Base-by-base conservation (phyloP, 2,888 invertebrate species). In the Sinotaia quadrata region DNA sequence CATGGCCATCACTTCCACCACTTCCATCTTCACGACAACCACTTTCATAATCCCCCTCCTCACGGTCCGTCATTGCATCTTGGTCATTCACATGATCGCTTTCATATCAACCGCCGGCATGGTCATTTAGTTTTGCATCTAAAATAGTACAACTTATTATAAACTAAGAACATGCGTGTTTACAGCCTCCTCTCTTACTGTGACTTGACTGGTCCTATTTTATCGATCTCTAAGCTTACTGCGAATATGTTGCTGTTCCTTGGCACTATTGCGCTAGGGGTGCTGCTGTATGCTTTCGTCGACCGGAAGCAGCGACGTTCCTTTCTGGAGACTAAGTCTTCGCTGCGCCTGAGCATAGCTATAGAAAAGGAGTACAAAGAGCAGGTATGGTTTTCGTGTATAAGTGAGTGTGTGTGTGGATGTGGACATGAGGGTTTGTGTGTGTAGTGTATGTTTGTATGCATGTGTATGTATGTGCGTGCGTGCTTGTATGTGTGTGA, bases 321-420 rank as follows among this genome's bases (percentile, higher is more conserved):
- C 54, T 96, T 96, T 87, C 90, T 94, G 74, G 95, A 96, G 88
- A 96, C 96, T 4, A 93, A 95, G 84, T 93, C 94, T 88, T 96
- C 96, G 81, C 90, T 97, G 76, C 94, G 95, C 85, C 95, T 96
- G 79, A 96, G 96, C 89, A 91, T 96, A 82, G 93, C 95, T 67
- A 95, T 97, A 79, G 96, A 97, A 89, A 95, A 96, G 86, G 95
- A 96, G 88, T 95, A 95, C 77, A 94, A 94, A 69, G 96, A 97
- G 88, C 95, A 95, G 92, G 95, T 95, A 83, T 73, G 75, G 37
- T 10, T 33, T 36, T 12, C 15, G 33, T n/a, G 5, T 7, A 15
- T 27, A 29, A 29, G 8, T 12, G 33, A 12, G 12, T 56, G 10
- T 15, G n/a, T n/a, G n/a, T n/a, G n/a, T n/a, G n/a, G n/a, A n/a